These are phyloP conservation scores for Vidua chalybeata DNA, from an alignment of 2,113 vertebrate genomes.

Conservation along the genomic window DNA sequence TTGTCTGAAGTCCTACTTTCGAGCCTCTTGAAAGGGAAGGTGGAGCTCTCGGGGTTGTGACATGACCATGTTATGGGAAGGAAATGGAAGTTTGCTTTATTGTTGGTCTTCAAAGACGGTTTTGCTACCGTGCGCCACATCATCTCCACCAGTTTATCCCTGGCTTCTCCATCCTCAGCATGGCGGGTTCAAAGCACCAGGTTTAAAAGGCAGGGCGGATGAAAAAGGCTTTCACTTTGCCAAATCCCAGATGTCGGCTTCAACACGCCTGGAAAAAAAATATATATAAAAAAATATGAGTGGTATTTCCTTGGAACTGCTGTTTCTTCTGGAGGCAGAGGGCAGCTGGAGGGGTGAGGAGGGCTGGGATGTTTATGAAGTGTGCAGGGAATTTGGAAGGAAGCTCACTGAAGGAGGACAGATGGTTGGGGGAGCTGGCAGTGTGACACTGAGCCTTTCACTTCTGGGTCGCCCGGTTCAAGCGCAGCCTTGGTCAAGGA, in stretches of 20 bases:
- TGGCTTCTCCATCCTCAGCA: not conserved
- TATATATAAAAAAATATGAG: not conserved
- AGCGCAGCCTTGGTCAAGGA: slow-evolving; percentile 31
- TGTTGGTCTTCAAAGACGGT: slow-evolving; percentile 29
- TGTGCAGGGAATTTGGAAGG: slow-evolving; percentile 42
- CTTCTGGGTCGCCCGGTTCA: slow-evolving; percentile 39
- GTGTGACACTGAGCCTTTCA: slow-evolving; percentile 16
- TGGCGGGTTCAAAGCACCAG: not conserved
- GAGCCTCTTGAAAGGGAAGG: slow-evolving; percentile 56
- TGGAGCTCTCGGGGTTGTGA: slow-evolving; percentile 52
- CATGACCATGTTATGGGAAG: slow-evolving; percentile 42
- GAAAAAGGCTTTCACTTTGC: not conserved
- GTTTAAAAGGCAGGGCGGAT: not conserved
- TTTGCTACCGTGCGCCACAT: not conserved
- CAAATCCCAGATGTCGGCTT: not conserved
- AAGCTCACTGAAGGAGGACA: slow-evolving; percentile 58
- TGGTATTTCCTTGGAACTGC: slow-evolving; percentile 41
- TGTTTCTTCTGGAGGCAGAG: slow-evolving; percentile 44
- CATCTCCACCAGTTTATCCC: not conserved
- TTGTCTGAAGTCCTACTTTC: slow-evolving; percentile 40
- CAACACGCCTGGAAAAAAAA: not conserved
- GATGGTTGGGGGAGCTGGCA: slow-evolving; percentile 50
- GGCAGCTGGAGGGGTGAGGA: slow-evolving; percentile 57
- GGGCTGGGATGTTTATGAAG: slow-evolving; percentile 63
- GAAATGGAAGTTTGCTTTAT: slow-evolving; percentile 65